Base-by-base conservation (phyloP, 2,888 invertebrate genomes). In the Sphaerophoria taeniata region DNA sequence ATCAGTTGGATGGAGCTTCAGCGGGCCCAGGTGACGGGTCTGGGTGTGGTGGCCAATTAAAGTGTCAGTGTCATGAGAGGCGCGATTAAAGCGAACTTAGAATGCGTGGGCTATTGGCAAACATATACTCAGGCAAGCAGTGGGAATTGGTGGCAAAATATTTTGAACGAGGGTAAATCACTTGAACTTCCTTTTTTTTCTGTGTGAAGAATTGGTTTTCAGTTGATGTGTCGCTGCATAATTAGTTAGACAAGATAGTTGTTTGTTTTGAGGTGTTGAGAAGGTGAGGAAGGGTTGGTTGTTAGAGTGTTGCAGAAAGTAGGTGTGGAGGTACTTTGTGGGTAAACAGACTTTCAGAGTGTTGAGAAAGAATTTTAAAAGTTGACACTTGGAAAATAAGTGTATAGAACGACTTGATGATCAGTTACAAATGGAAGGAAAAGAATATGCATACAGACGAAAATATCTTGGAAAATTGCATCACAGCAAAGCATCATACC, bases 31-130 rank as follows among this genome's bases (percentile, higher is more conserved):
- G 2, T 24, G 24, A 6, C 47, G 56, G 47, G 67, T 33, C 55
- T 76, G 76, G 85, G 85, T 85, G 85, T 80, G 85, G 85, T 85
- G 72, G 73, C 51, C 85, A 81, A 85, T 85, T 85, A 85, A 73
- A 73, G 73, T 75, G 75, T 80, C 81, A 73, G 81, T 76, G 76
- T 79, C 71, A 81, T 70, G 75, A 53, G 56, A 71, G 73, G 56
- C 55, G 63, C 9, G 6, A 39, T 39, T 7, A 9, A 56, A 53
- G 36, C 53, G 16, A 70, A 53, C 55, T 31, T 34, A 67, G 51
- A 73, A 49, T 70, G 83, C 67, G 84, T 85, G 72, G 84, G 80
- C 39, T 70, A 24, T 24, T 9, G 47, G 49, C 6, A 11, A 70
- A 39, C 31, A 47, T 53, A 24, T 1, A 24, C 24, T 24, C 1